Percentiles rank a stretch among this genome's conserved stretches.
Evolutionary conservation across 2,113 vertebrate species (phyloP).

Genomic region (Amphilophus citrinellus): DNA sequence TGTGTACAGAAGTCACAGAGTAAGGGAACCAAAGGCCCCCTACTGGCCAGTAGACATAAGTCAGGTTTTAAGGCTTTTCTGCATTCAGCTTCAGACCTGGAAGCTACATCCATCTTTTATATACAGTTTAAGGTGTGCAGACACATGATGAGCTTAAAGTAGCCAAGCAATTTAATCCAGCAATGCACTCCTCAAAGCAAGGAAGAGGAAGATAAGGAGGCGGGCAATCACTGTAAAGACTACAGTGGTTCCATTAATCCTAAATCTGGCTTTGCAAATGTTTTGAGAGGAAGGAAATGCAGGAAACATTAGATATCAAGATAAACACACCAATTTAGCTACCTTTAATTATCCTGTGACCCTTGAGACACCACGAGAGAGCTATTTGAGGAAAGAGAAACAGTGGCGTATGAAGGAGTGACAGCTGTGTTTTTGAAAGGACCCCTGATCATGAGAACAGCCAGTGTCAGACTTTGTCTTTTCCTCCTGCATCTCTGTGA

Average conservation of each 20-base stretch:
- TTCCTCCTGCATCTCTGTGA: slow-evolving; percentile 33
- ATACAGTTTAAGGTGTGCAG: no score
- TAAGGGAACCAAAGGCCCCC: no score
- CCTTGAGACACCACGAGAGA: not conserved
- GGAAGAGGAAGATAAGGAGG: not conserved
- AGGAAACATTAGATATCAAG: not conserved
- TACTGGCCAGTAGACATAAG: no score
- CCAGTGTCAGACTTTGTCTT: slow-evolving; percentile 47
- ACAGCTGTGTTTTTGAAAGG: slow-evolving; percentile 32
- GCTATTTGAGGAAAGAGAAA: not conserved
- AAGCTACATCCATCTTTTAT: no score
- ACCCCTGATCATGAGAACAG: slow-evolving; percentile 60
- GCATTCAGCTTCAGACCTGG: no score
- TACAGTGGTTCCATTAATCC: not conserved
- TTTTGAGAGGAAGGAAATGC: not conserved
- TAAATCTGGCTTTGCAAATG: not conserved
- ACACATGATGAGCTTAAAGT: no score
- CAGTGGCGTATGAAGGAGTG: slow-evolving; percentile 18
- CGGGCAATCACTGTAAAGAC: not conserved
- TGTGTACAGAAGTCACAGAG: no score
- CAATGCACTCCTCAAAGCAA: not conserved
- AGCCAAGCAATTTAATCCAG: no score
- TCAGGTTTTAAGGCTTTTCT: no score
- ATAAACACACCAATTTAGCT: no score
- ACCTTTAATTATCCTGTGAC: not conserved